A percentile compares a stretch with the other conserved stretches of the same genome.
Evolutionary conservation across 2,113 vertebrate species (phyloP).

Genomic region (Nematolebias whitei): DNA sequence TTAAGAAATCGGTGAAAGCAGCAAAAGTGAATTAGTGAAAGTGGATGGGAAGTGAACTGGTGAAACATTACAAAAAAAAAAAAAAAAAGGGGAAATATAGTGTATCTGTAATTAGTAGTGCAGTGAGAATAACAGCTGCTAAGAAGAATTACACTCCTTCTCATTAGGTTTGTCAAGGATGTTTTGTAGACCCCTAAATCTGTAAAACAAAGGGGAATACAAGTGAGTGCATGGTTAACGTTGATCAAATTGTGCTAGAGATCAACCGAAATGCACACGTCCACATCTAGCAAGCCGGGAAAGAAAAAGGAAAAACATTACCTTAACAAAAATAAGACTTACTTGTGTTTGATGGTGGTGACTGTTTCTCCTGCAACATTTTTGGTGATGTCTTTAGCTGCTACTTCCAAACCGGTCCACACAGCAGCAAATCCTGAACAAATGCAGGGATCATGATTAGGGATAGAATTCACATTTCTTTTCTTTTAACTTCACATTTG

Average conservation of each 20-base stretch:
- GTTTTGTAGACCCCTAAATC: slow-evolving; percentile 83
- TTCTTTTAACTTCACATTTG: background rate
- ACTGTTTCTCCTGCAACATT: slow-evolving; percentile 94
- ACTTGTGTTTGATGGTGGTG: slow-evolving; percentile 94
- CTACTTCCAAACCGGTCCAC: slow-evolving; percentile 95
- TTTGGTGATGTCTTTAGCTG: slow-evolving; percentile 90
- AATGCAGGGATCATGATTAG: background rate
- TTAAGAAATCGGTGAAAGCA: slow-evolving; percentile 19
- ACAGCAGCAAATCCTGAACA: slow-evolving; percentile 91
- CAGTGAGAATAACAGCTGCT: slow-evolving; percentile 27
- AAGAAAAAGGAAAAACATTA: too few species aligned
- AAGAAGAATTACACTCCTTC: slow-evolving; percentile 50
- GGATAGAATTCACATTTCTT: background rate
- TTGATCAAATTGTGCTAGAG: slow-evolving; percentile 21
- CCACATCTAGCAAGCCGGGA: slow-evolving; percentile 19
- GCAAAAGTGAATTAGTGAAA: slow-evolving; percentile 4
- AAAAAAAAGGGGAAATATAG: background rate
- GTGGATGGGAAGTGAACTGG: slow-evolving; percentile 1
- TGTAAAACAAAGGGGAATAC: slow-evolving; percentile 75
- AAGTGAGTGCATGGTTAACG: slow-evolving; percentile 50
- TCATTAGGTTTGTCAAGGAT: slow-evolving; percentile 67
- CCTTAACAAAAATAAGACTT: slow-evolving; percentile 68
- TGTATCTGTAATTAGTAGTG: slow-evolving; percentile 35
- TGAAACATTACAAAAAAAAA: slow-evolving; percentile 10
- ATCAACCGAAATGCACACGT: slow-evolving; percentile 13